Base-by-base conservation (phyloP, 2,113 vertebrate species). In the Lepisosteus osseus region DNA sequence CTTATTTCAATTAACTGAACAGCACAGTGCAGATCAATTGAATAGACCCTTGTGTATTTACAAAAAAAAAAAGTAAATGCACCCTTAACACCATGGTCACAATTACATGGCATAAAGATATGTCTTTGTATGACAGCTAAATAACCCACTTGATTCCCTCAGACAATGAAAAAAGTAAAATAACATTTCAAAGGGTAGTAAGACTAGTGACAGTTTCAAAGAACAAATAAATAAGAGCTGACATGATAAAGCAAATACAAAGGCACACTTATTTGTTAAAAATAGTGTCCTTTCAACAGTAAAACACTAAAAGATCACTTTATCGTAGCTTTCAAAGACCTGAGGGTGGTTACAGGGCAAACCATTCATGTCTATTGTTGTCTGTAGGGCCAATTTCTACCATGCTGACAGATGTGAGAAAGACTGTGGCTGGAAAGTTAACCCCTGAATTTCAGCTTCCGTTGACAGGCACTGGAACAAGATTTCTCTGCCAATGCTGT, bases 211-310 rank as follows among this genome's bases (percentile, higher is more conserved):
- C 64, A 47, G 13, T 13, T 66, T 66, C 41, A 45, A 14, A 14
- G 7, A 65, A 65, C 8, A 65, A 42, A 65, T 7, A 47, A 47
- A 47, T 66, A 66, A 66, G 64, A 66, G 45, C 43, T 66, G 13
- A 47, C 44, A 45, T 66, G 64, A 14, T 41, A 43, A 45, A 66
- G 42, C 15, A 66, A 66, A 66, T 3, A 66, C 42, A 66, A n/a
- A n/a, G 14, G 12, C 13, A 15, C 12, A 44, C 14, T 47, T 8
- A 66, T 66, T 43, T 66, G 13, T 66, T 47, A 47, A 66, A 45
- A 66, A 15, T 51, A 51, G 43, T 66, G 45, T 13, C 42, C 41
- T 40, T 41, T 40, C 40, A 41, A 64, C 7, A 64, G 62, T 6
- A 11, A 43, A 47, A 5, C 47, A 51, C 47, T 51, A 51, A 51